Base-by-base conservation (phyloP, 2,113 vertebrate genomes). In the Antennarius striatus region DNA sequence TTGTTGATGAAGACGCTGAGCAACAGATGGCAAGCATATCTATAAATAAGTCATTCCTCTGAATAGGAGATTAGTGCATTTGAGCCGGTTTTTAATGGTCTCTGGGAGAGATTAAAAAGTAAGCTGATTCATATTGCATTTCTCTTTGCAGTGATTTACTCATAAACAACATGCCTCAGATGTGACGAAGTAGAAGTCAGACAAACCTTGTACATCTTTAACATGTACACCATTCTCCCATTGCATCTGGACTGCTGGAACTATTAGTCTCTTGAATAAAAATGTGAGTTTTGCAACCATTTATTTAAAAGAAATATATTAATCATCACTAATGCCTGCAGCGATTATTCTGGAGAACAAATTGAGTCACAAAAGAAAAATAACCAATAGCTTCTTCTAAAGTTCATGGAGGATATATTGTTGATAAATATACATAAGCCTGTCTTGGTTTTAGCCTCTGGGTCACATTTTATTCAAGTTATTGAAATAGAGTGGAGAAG, bases 11-110 rank as follows among this genome's bases (percentile, higher is more conserved):
- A 82, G 84, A 86, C 48, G 52, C 52, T 54, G 57, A 73, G 83
- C 80, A 87, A 83, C 92, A 93, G 91, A 92, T 93, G 92, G 91
- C 81, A 79, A 78, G 80, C 83, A 90, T 91, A 89, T 92, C 89
- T 90, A 90, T 91, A 90, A 91, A 92, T 92, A 93, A 90, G 84
- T 90, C 86, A 56, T 79, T 82, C 86, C 75, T 83, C 81, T 84
- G 85, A 80, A 82, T 69, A 71, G 87, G 73, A 90, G 92, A 92
- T 93, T 92, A 92, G 75, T 82, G 88, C 87, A 81, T 92, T 92
- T 90, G 81, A 91, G 89, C 84, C 66, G 61, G 59, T 88, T 90
- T 90, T 89, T 90, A 90, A 91, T 91, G 90, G 89, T 89, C 76
- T 78, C 76, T 58, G 67, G 59, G 72, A 79, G 73, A 90, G 91